These are phyloP conservation scores for Papilio polyxenes DNA, from an alignment of 1,140 invertebrate genomes.

Conservation along the genomic window DNA sequence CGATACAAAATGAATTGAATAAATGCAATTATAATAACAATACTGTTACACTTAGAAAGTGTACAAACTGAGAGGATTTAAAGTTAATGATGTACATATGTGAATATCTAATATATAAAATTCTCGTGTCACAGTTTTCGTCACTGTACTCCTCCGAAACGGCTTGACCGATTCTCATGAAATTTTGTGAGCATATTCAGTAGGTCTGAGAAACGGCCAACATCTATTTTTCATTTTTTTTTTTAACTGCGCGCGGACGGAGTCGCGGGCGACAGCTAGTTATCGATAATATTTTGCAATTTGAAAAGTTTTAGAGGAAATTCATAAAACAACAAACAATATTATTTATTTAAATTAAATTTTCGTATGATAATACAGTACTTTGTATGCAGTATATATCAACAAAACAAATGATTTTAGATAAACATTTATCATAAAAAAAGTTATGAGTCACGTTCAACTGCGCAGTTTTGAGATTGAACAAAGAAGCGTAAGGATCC, in stretches of 20 bases:
- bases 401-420: slow-evolving; percentile 9
- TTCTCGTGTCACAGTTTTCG: no score
- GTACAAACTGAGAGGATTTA: neutral
- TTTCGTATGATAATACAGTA: neutral
- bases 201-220: no score
- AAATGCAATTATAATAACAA: neutral
- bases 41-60: neutral
- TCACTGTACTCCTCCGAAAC: no score
- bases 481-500: slow-evolving; percentile 10
- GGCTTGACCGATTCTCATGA: no score
- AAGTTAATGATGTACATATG: neutral
- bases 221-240: no score
- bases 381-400: neutral
- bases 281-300: neutral
- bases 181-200: no score
- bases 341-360: neutral
- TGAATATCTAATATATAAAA: no score
- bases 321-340: neutral
- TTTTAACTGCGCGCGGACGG: no score
- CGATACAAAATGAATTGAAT: neutral
- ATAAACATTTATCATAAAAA: slow-evolving; percentile 14
- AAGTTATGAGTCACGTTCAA: neutral
- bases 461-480: slow-evolving; percentile 5
- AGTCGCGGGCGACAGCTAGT: no score
- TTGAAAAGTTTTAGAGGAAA: neutral